Evolutionary conservation across 2,113 vertebrate species (phyloP).

Genomic region (Paradoxurus hermaphroditus): DNA sequence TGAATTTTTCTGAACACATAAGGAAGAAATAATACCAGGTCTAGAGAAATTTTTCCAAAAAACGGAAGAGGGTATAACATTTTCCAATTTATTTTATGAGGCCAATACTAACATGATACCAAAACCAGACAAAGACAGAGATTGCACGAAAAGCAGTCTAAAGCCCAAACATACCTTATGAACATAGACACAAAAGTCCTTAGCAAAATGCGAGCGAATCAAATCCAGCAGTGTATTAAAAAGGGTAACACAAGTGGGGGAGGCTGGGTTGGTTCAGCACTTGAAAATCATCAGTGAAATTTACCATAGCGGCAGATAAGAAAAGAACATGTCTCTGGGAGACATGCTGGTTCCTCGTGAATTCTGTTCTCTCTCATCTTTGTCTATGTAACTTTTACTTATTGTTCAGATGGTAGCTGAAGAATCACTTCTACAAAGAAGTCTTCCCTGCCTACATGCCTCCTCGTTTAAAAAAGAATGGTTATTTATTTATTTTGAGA

Average conservation of each 20-base stretch:
- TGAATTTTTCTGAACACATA: neutral
- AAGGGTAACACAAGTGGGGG: neutral
- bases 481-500: too few relatives aligned
- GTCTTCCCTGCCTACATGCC: neutral
- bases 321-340: neutral
- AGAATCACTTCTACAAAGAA: neutral
- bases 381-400: neutral
- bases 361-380: neutral
- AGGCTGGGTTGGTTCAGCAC: neutral
- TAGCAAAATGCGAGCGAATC: neutral
- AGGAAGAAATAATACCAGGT: neutral
- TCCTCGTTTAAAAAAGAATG: neutral
- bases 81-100: neutral
- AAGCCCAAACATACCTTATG: neutral
- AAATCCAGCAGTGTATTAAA: neutral
- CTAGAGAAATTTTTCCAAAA: neutral
- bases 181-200: neutral
- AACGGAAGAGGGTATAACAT: neutral
- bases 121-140: neutral
- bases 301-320: neutral
- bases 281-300: conserved; percentile 17
- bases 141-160: neutral
- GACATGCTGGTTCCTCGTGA: neutral
- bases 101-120: neutral
- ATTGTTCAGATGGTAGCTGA: neutral